phyloP scores from a whole-genome alignment of 2,797 vertebrate species.

The Hippoglossus hippoglossus region DNA sequence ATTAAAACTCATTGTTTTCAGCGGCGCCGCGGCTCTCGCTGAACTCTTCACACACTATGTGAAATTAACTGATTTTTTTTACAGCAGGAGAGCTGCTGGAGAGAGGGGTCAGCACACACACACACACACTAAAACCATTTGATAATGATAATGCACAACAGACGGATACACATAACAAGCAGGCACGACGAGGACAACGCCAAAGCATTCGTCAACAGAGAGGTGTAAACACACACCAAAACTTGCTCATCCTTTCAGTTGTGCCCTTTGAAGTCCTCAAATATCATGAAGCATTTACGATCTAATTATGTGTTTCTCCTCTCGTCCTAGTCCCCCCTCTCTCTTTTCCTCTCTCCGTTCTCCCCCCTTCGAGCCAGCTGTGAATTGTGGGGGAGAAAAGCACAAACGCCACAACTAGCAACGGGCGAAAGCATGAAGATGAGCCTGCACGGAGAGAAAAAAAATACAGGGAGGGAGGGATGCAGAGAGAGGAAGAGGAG shows the following conservation, averaged over 20 bases:
- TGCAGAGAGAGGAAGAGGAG: conserved; percentile 32
- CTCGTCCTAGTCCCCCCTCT: conserved; percentile 1
- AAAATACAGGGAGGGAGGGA: conserved; percentile 36
- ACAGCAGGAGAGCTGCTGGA: conserved; percentile 41
- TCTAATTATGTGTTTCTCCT: conserved; percentile 76
- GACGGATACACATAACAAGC: conserved; percentile 41
- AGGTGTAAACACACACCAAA: conserved; percentile 38
- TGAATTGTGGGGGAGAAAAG: conserved; percentile 20
- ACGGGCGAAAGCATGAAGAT: conserved; percentile 21
- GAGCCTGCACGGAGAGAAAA: conserved; percentile 44
- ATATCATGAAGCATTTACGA: conserved; percentile 81
- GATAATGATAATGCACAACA: conserved; percentile 74
- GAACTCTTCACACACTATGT: conserved; percentile 63
- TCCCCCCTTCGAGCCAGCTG: conserved; percentile 55
- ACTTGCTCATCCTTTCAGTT: conserved; percentile 63
- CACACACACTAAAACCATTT: conserved; percentile 22
- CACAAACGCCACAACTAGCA: conserved; percentile 13
- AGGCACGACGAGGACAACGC: conserved; percentile 13
- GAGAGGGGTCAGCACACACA: conserved; percentile 66
- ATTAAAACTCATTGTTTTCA: conserved; percentile 81
- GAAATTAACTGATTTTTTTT: conserved; percentile 69
- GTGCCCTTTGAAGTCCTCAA: conserved; percentile 79
- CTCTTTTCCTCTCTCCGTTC: background rate
- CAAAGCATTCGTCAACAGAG: conserved; percentile 42
- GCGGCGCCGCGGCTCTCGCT: conserved; percentile 47